Evolutionary conservation across 2,888 invertebrate genomes (phyloP).

Genomic region (Pyrrhosoma nymphula): DNA sequence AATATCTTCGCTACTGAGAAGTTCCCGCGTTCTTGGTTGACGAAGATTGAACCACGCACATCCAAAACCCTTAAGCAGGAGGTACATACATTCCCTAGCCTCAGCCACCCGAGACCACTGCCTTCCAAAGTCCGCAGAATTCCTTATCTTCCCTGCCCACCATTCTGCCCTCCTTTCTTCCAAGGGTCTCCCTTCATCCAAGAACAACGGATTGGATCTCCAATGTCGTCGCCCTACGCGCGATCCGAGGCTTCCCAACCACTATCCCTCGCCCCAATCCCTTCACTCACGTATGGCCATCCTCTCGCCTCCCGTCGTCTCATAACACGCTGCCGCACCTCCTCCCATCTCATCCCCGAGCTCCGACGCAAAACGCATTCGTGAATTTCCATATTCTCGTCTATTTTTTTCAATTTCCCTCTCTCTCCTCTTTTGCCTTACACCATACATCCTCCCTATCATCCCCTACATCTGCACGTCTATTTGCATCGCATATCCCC

Average conservation of each 20-base stretch:
- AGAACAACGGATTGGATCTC: too few species aligned
- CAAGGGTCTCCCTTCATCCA: background rate
- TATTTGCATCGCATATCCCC: background rate
- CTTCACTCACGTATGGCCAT: background rate
- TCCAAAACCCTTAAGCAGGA: background rate
- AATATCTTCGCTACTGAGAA: background rate
- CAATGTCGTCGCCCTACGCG: too few species aligned
- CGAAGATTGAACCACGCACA: background rate
- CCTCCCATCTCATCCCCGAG: background rate
- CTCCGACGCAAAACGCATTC: background rate
- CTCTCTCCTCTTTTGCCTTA: background rate
- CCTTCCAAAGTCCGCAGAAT: background rate
- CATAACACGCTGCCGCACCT: background rate
- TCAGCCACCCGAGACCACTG: background rate
- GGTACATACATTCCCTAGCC: background rate
- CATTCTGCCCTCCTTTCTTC: background rate
- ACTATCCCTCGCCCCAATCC: background rate
- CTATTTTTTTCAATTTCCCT: background rate
- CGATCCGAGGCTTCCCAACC: background rate
- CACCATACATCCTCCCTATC: background rate
- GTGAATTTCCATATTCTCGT: background rate
- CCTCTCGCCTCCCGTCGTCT: background rate
- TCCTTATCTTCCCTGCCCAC: background rate
- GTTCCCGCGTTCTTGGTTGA: background rate
- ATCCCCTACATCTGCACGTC: background rate